phyloP scores from a whole-genome alignment of 2,888 invertebrate species.

The Alviniconcha strummeri region DNA sequence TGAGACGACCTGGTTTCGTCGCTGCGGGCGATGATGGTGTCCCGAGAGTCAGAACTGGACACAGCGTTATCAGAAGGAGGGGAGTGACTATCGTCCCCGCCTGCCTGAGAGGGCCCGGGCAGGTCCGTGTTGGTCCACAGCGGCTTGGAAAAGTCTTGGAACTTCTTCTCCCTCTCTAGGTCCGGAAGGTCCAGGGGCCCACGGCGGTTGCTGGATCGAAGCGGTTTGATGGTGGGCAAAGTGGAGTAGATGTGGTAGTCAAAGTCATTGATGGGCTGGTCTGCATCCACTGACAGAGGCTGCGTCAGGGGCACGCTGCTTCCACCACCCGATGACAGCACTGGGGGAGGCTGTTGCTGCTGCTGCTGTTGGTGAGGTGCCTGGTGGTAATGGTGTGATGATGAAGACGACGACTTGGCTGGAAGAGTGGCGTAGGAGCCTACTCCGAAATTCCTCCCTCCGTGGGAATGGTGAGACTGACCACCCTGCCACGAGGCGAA shows the following conservation, averaged over 20 bases:
- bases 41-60: slow-evolving; percentile 48
- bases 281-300: slow-evolving; percentile 32
- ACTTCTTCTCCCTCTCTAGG: slow-evolving; percentile 40
- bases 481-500: slow-evolving; percentile 45
- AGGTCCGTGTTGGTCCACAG: slow-evolving; percentile 46
- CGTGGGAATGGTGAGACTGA: slow-evolving; percentile 31
- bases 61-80: slow-evolving; percentile 45
- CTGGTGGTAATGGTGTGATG: slow-evolving; percentile 13
- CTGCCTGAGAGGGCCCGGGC: slow-evolving; percentile 12
- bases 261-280: slow-evolving; percentile 37
- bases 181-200: slow-evolving; percentile 34
- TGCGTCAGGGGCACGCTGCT: not conserved
- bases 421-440: slow-evolving; percentile 58
- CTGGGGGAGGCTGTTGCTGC: not conserved
- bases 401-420: slow-evolving; percentile 38
- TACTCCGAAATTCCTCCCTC: slow-evolving; percentile 43
- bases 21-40: slow-evolving; percentile 45
- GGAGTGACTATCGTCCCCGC: slow-evolving; percentile 40
- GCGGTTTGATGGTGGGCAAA: slow-evolving; percentile 52
- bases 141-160: slow-evolving; percentile 45
- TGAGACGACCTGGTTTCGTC: slow-evolving; percentile 27
- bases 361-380: slow-evolving; percentile 14
- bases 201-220: slow-evolving; percentile 29
- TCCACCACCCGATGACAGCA: not conserved
- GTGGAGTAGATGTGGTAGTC: slow-evolving; percentile 49